Evolutionary conservation across 1,140 invertebrate genomes (phyloP), one percentile per base, ranked within the genome.

Genomic region (Samia ricini): DNA sequence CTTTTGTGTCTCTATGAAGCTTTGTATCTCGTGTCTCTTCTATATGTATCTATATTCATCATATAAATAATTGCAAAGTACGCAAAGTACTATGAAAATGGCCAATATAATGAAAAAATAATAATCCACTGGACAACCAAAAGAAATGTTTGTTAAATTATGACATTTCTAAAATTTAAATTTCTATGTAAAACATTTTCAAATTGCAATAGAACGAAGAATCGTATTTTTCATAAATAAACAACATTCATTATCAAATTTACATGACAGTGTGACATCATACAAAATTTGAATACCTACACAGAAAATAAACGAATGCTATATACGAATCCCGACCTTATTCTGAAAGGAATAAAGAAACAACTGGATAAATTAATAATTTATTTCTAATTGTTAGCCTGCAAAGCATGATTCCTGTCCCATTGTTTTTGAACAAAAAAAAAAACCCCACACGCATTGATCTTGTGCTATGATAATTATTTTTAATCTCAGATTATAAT

Each of bases 401-500:
- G 62, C 71, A 68, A 59, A 80, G 69, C 85, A 74, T 81, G 79
- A 74, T 85, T 88, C 85, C 85, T 84, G 83, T 76, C 60, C 56
- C 61, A 81, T 88, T 88, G 83, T 85, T 76, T 77, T 76, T 65
- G 57, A 60, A 72, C 69, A 72, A 69, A 72, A 74, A 60, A 72
- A 70, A 72, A 69, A 72, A 74, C 64, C 67, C 66, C 64, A 64
- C 52, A 48, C 65, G 63, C 10, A 29, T 42, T 61, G 84, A 87
- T 87, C 74, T 69, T 79, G 71, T 66, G 54, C 59, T 66, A 48
- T 63, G 81, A 84, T 82, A 81, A 71, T 57, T 59, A 63, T 54
- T 61, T 61, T 69, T 63, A 62, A 29, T 69, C 71, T 71, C 57
- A 56, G 60, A 69, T 68, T 65, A 19, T n/a, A n/a, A n/a, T n/a